Evolutionary conservation across 2,797 vertebrate species (phyloP).

Genomic region (Cynodonichthys magdalenae): DNA sequence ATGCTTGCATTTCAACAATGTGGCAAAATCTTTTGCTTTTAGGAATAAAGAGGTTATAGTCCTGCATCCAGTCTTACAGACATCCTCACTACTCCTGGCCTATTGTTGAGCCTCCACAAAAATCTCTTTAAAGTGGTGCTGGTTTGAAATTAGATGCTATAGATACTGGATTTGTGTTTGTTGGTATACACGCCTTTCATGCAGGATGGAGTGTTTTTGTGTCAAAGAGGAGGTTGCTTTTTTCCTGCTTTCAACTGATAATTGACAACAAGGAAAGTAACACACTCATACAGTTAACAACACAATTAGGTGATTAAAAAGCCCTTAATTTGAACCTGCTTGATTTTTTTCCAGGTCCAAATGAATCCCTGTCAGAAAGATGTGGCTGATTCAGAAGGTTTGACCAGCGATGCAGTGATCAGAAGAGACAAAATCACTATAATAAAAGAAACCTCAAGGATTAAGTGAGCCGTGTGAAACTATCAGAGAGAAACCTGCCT

Average conservation of each 20-base stretch:
- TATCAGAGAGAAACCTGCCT: slow-evolving; percentile 73
- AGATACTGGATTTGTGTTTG: slow-evolving; percentile 25
- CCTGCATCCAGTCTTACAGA: slow-evolving; percentile 1
- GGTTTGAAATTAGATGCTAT: slow-evolving; percentile 36
- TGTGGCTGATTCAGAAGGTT: neutral
- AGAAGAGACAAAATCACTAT: slow-evolving; percentile 32
- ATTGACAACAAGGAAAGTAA: slow-evolving; percentile 40
- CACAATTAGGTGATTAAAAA: slow-evolving; percentile 66
- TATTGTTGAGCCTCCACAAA: slow-evolving; percentile 51
- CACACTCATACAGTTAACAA: slow-evolving; percentile 5
- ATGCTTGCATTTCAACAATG: slow-evolving; percentile 62
- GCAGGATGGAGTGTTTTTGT: slow-evolving; percentile 46
- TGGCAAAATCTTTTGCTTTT: slow-evolving; percentile 8
- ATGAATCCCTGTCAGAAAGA: slow-evolving; percentile 32
- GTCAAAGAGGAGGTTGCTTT: slow-evolving; percentile 33
- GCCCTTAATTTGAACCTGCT: slow-evolving; percentile 76
- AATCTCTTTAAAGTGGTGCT: slow-evolving; percentile 29
- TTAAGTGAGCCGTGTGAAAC: slow-evolving; percentile 57
- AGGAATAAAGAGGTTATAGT: slow-evolving; percentile 1
- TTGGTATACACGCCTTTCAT: slow-evolving; percentile 45
- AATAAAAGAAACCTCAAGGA: slow-evolving; percentile 41
- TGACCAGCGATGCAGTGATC: slow-evolving; percentile 24
- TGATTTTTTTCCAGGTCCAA: slow-evolving; percentile 58
- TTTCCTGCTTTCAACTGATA: slow-evolving; percentile 42
- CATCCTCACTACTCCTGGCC: slow-evolving; percentile 3